phyloP scores from a whole-genome alignment of 2,888 invertebrate species.

The Phytoseiulus persimilis region DNA sequence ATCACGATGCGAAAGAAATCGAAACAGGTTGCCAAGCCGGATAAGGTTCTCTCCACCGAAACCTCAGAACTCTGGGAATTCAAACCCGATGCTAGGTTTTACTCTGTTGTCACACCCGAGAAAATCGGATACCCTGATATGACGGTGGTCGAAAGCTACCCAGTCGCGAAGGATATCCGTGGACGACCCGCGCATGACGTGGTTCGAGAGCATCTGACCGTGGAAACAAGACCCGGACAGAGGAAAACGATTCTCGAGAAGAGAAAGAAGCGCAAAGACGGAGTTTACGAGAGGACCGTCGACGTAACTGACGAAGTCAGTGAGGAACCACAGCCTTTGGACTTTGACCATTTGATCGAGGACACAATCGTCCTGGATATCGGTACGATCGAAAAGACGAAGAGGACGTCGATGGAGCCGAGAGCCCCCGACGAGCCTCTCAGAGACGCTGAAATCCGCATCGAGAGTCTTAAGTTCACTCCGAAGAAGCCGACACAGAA shows the following conservation, averaged over 20 bases:
- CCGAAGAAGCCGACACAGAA: not conserved
- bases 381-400: not conserved
- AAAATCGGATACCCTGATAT: not conserved
- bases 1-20: not conserved
- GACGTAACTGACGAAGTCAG: not conserved
- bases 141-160: not conserved
- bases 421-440: not conserved
- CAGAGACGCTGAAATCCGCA: not conserved
- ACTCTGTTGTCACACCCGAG: slow-evolving; percentile 30
- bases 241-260: not conserved
- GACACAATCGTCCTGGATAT: slow-evolving; percentile 14
- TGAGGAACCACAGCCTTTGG: not conserved
- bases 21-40: not conserved
- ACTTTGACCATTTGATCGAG: not conserved
- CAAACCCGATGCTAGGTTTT: slow-evolving; percentile 7
- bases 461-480: not conserved
- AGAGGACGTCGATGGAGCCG: not conserved
- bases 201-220: not conserved
- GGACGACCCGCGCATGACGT: not conserved
- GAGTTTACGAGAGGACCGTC: not conserved
- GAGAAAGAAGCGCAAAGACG: slow-evolving; percentile 19
- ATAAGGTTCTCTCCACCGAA: not conserved
- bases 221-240: not conserved
- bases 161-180: not conserved
- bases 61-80: slow-evolving; percentile 11